Conservation (phyloP, 2,113 vertebrate species). For the Gallinago undulata region DNA sequence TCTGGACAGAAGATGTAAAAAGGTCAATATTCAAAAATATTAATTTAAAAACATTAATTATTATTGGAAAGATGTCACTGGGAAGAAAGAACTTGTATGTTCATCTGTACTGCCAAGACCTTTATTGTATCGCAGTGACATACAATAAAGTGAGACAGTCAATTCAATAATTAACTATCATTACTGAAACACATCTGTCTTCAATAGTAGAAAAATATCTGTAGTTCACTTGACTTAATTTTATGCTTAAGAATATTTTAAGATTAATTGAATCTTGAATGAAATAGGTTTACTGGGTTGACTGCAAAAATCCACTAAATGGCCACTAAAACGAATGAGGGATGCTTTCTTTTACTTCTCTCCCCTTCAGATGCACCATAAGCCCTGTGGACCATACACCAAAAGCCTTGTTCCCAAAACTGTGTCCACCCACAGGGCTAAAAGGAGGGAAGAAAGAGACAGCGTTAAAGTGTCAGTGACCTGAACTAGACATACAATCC, state of each 20-base stretch:
- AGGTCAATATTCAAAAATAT: background rate
- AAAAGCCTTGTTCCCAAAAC: background rate
- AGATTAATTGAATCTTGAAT: background rate
- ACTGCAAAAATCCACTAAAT: background rate
- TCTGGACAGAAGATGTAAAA: background rate
- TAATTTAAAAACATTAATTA: background rate
- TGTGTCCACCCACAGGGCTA: background rate
- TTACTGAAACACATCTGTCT: background rate
- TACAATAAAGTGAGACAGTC: background rate
- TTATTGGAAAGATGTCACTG: background rate
- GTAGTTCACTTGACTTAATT: background rate
- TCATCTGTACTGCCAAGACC: background rate
- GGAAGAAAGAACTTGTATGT: background rate
- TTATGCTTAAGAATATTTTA: background rate
- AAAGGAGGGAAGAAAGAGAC: background rate
- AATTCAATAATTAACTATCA: background rate
- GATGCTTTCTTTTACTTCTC: background rate
- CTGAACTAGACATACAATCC: background rate
- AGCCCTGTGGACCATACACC: background rate
- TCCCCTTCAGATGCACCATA: background rate
- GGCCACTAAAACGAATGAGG: background rate
- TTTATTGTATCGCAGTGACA: background rate
- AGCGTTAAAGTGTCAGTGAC: background rate
- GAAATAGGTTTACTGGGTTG: background rate
- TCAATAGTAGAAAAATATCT: background rate